Evolutionary conservation across 2,888 invertebrate genomes (phyloP), one percentile per base, ranked within the genome.

Genomic region (Gasteruption jaculator): DNA sequence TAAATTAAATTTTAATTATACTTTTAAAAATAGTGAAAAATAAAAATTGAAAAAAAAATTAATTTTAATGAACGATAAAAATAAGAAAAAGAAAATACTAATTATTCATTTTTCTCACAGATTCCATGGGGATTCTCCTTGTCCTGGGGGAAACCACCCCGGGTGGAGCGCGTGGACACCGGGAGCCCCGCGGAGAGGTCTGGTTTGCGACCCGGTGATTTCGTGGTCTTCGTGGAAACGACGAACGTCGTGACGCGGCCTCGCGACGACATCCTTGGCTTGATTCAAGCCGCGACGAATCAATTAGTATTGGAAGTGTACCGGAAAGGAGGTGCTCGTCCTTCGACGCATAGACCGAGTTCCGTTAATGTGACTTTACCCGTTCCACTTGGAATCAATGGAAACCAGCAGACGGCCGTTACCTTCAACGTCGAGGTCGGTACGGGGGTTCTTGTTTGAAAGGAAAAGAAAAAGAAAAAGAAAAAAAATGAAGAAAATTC

Each of bases 351-450:
- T 38, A 59, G 65, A 39, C 64, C 64, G 31, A 66, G 63, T 50
- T 63, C 62, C 45, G 60, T 64, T 46, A 58, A 60, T 53, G 56
- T 61, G 31, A 57, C 57, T 32, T 48, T 58, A 34, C 63, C 12
- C 49, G 55, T 43, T 60, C 52, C 26, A 50, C 43, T 48, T 63
- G 47, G 47, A 53, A 31, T 38, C 50, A 29, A 36, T 47, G 34
- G 52, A 48, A 52, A 56, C 46, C 40, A 53, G 52, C 68, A 58
- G n/a, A 60, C 54, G 37, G 60, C 65, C 75, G 87, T 91, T 67
- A 86, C 90, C 38, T 90, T 90, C 74, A 88, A 83, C 66, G 85
- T 86, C 71, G 90, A 91, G 90, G 90, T 91, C 81, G 89, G 90
- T 86, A 85, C 81, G 60, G 89, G 89, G 48, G 85, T 90, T 60